A percentile compares a stretch with the other conserved stretches of the same genome.
Conservation (phyloP, 2,797 vertebrate genomes). For the Paramormyrops hopkinsi region DNA sequence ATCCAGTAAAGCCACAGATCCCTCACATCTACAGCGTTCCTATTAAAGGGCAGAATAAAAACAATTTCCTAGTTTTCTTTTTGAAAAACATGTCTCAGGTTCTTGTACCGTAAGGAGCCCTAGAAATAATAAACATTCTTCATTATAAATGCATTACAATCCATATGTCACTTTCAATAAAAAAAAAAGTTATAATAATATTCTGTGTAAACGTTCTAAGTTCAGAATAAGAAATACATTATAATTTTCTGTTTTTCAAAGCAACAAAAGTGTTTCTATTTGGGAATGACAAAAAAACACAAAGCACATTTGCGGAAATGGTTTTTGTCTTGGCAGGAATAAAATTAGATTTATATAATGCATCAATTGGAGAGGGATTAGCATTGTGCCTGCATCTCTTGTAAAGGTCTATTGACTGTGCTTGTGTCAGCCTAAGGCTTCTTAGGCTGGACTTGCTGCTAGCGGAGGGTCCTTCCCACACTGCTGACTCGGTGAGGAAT, state of each 20-base stretch:
- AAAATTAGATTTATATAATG: conserved; percentile 31
- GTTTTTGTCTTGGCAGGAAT: conserved; percentile 1
- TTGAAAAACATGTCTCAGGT: neutral
- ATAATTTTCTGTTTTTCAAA: neutral
- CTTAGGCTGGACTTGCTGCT: conserved; percentile 31
- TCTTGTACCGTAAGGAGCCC: neutral
- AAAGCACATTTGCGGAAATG: conserved; percentile 15
- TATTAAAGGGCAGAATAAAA: neutral
- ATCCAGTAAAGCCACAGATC: neutral
- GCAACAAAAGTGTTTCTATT: neutral
- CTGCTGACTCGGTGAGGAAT: conserved; percentile 27
- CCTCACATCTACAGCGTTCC: neutral
- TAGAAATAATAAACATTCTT: neutral
- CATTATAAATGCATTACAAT: neutral
- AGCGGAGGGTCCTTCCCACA: conserved; percentile 43
- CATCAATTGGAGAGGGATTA: conserved; percentile 27
- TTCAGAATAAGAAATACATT: neutral
- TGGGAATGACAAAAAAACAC: neutral
- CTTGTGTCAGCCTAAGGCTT: conserved; percentile 33
- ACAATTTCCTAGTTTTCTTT: neutral
- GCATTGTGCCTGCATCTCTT: neutral
- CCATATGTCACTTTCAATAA: neutral
- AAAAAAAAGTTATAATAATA: neutral
- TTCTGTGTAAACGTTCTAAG: neutral
- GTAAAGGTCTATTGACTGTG: conserved; percentile 35